Conservation (phyloP, 2,888 invertebrate genomes). For the Dolichomitus sp. region DNA sequence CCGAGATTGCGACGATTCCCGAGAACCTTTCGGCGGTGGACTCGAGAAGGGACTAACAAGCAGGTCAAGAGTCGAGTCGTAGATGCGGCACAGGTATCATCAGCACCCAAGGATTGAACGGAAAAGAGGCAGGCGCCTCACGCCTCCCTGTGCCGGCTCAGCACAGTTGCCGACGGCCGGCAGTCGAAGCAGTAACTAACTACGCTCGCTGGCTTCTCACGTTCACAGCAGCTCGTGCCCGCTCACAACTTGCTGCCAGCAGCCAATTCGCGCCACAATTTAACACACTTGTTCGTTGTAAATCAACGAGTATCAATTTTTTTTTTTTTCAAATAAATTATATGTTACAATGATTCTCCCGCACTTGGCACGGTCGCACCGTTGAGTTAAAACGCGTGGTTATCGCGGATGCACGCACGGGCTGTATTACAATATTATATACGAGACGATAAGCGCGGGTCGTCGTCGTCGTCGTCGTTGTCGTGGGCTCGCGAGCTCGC, state of each 20-base stretch:
- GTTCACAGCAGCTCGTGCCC: constrained; percentile 34
- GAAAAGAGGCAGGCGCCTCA: constrained; percentile 18
- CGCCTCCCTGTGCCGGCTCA: constrained; percentile 58
- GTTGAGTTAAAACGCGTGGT: background rate
- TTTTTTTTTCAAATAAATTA: background rate
- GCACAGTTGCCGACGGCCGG: constrained; percentile 62
- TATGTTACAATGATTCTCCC: background rate
- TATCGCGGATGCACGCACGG: background rate
- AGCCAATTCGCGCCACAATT: background rate
- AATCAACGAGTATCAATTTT: background rate
- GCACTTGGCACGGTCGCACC: constrained; percentile 8
- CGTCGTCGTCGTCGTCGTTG: background rate
- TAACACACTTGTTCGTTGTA: background rate
- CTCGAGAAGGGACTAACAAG: constrained; percentile 47
- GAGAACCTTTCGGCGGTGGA: constrained; percentile 39
- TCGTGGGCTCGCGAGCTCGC: constrained; percentile 11
- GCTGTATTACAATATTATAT: background rate
- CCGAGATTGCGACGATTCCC: background rate
- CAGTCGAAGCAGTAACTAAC: constrained; percentile 52
- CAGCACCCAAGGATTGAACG: constrained; percentile 1
- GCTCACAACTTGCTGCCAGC: background rate
- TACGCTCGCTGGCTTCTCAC: constrained; percentile 32
- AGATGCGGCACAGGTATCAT: constrained; percentile 22
- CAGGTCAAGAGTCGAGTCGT: constrained; percentile 31
- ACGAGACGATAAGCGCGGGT: constrained; percentile 1